Evolutionary conservation across 2,113 vertebrate species (phyloP).

Genomic region (Trogon melanurus): DNA sequence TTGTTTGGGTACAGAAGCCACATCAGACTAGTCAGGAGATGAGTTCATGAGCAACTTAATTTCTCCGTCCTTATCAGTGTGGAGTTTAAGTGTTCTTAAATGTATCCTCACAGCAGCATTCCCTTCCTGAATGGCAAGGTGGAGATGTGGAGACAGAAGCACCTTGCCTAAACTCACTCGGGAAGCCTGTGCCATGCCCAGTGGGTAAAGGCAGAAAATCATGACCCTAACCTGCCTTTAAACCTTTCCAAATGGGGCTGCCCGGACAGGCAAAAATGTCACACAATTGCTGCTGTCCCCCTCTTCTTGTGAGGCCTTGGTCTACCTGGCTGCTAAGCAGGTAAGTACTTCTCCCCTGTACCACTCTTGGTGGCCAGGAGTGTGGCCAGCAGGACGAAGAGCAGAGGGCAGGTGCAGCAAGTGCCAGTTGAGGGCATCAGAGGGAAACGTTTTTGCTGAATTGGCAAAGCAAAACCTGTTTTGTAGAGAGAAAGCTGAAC

Average conservation of each 20-base stretch:
- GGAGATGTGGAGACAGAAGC: background rate
- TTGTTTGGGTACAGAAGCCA: background rate
- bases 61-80: background rate
- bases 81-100: background rate
- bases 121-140: background rate
- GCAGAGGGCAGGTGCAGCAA: background rate
- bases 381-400: background rate
- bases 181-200: background rate
- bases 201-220: background rate
- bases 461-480: background rate
- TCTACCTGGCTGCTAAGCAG: background rate
- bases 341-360: background rate
- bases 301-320: background rate
- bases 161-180: background rate
- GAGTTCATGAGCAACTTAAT: background rate
- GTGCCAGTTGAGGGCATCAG: background rate
- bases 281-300: background rate
- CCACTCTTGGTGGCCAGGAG: background rate
- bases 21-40: background rate
- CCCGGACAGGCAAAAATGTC: background rate
- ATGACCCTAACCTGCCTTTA: background rate
- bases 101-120: background rate
- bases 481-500: constrained; percentile 18
- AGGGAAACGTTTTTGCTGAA: constrained; percentile 21
- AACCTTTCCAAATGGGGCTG: background rate